Evolutionary conservation across 2,113 vertebrate genomes (phyloP), one percentile per base, ranked within the genome.

Genomic region (Dipodomys spectabilis): DNA sequence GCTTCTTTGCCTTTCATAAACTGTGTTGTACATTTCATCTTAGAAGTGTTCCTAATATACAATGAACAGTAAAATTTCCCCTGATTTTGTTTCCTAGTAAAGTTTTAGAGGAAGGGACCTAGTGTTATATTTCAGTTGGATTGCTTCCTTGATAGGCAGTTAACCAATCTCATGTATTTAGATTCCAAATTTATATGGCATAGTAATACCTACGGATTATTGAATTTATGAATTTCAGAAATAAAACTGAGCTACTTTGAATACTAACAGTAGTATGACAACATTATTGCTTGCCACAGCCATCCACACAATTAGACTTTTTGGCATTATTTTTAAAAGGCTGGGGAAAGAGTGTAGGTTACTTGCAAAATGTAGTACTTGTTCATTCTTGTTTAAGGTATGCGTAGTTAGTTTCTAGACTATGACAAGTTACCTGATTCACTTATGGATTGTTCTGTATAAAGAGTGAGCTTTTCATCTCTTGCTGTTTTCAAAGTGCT

Each of bases 401-500:
- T 78, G 19, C 78, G 5, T 67, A 92, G 82, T 27, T 27, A 57
- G 13, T 68, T 85, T 69, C 23, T 82, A 83, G 28, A 69, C 57
- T 77, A 15, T 57, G 80, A 8, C 22, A 79, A 72, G 8, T 4
- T n/a, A 94, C 13, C 5, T 3, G 62, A 73, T 88, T 67, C 25
- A 78, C 84, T 92, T 75, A 1, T 81, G 62, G 32, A 49, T 35
- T 88, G 35, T 88, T 60, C 2, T 94, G 44, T 45, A 5, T n/a
- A 12, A 45, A 53, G 44, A 88, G 77, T 67, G 79, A 95, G 69
- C 67, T 85, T 79, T 73, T 82, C 28, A 77, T 93, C 80, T 64
- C 68, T 84, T 53, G 67, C 10, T 30, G 90, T 86, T 96, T 7
- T 81, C 49, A 67, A 65, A 85, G 22, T 82, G 20, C 74, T 94